Evolutionary conservation across 2,113 vertebrate species (phyloP).

Genomic region (Bubo bubo): DNA sequence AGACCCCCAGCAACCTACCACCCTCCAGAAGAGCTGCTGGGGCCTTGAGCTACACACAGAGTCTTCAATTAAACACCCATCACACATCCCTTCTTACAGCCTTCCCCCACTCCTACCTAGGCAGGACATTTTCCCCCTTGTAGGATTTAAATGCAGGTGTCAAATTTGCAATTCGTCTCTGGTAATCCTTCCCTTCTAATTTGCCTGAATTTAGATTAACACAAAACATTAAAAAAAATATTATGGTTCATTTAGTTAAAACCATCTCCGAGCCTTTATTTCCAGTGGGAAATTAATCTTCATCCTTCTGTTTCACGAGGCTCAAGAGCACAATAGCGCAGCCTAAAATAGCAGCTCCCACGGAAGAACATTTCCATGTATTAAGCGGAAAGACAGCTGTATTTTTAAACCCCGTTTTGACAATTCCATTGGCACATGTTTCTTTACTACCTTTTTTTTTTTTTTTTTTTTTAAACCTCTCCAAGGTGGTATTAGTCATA

Average conservation of each 20-base stretch:
- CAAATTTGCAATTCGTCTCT: neutral
- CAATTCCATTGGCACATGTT: neutral
- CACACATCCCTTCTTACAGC: neutral
- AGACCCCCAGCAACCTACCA: neutral
- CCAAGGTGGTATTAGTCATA: neutral
- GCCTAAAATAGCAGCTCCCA: constrained; percentile 9
- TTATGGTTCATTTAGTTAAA: neutral
- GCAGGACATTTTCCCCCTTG: fast-evolving
- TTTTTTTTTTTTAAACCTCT: neutral
- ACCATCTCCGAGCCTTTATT: neutral
- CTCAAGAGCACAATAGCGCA: neutral
- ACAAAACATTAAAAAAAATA: neutral
- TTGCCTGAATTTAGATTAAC: neutral
- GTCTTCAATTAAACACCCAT: neutral
- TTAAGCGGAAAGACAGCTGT: neutral
- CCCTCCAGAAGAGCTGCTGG: fast-evolving
- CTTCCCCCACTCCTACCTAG: neutral
- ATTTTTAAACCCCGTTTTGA: neutral
- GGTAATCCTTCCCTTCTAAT: neutral
- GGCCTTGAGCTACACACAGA: fast-evolving
- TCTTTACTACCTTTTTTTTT: neutral
- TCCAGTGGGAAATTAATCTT: constrained; percentile 28
- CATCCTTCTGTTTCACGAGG: neutral
- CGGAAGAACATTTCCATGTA: neutral
- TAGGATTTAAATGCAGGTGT: neutral